A percentile compares a stretch with the other conserved stretches of the same genome.
Evolutionary conservation across 2,797 vertebrate species (phyloP).

Genomic region (Scolopax rusticola): DNA sequence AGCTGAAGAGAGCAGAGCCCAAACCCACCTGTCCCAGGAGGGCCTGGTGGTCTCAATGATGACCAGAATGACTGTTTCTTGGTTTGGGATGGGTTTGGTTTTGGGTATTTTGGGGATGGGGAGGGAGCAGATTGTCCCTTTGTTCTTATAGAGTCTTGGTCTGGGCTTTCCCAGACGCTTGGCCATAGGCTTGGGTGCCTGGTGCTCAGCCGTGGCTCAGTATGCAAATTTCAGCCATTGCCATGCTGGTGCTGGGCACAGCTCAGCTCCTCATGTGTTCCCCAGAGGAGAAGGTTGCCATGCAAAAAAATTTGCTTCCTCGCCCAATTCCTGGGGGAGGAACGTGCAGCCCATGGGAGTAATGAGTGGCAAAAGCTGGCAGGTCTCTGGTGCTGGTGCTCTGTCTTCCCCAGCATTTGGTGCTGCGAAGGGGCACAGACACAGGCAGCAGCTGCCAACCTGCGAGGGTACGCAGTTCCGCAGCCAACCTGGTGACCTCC

Average conservation of each 20-base stretch:
- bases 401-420: neutral
- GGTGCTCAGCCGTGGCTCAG: fast-evolving
- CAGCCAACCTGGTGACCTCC: neutral
- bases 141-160: neutral
- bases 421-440: neutral
- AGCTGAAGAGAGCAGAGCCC: neutral
- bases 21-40: neutral
- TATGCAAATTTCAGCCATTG: neutral
- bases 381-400: fast-evolving
- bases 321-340: neutral
- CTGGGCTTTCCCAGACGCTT: neutral
- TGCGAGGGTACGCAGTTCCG: neutral
- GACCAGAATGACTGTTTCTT: neutral
- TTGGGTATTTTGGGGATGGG: neutral
- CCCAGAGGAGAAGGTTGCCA: fast-evolving
- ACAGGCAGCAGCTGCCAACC: neutral
- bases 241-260: neutral
- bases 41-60: neutral
- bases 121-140: neutral
- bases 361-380: neutral
- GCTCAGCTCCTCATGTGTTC: neutral
- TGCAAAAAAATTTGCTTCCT: neutral
- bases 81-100: neutral
- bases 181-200: neutral
- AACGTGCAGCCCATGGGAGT: fast-evolving